These are phyloP conservation scores for Rhinolophus sinicus DNA, from an alignment of 2,113 vertebrate species.

Conservation along the genomic window DNA sequence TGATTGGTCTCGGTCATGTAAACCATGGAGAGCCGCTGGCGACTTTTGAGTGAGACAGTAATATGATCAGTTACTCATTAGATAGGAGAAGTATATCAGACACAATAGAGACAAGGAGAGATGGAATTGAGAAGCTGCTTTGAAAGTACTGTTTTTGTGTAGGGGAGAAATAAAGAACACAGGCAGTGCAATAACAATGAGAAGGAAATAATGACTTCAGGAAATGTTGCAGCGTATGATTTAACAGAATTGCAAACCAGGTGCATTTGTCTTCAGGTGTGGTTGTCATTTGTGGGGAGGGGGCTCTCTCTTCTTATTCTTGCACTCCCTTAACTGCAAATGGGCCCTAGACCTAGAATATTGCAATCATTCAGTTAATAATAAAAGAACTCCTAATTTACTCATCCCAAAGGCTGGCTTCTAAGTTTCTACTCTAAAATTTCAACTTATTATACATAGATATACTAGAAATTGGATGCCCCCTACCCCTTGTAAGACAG, in stretches of 20 bases:
- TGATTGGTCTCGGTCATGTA: not conserved
- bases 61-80: not conserved
- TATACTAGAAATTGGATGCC: not conserved
- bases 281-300: not conserved
- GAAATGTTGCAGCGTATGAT: not conserved
- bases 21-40: not conserved
- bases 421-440: not conserved
- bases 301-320: not conserved
- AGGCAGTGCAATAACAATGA: not conserved
- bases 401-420: not conserved
- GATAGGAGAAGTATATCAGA: not conserved
- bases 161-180: not conserved
- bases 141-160: not conserved
- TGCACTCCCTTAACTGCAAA: not conserved
- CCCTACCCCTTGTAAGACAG: not conserved
- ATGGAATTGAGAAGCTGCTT: not conserved
- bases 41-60: not conserved
- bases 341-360: not conserved
- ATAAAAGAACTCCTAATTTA: not conserved
- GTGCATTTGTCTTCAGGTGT: not conserved
- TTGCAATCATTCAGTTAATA: not conserved
- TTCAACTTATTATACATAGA: not conserved
- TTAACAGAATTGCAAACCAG: not conserved
- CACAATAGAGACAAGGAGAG: not conserved
- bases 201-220: not conserved